These are phyloP conservation scores for Equus przewalskii DNA, from an alignment of 2,113 vertebrate species.

Conservation along the genomic window DNA sequence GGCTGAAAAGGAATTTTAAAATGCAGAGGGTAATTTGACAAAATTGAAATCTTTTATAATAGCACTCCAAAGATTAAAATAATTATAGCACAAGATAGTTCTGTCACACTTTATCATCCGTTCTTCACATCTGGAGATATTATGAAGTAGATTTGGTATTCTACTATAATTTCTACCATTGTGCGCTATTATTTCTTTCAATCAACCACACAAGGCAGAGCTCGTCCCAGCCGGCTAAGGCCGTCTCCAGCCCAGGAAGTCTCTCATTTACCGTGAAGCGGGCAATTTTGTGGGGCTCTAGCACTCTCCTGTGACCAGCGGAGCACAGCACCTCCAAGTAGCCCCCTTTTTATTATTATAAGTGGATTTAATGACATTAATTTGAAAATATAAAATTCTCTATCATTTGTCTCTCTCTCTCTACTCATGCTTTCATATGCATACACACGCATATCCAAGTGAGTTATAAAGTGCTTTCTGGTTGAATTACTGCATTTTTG, in stretches of 20 bases:
- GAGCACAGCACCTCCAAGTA: background rate
- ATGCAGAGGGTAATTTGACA: constrained; percentile 61
- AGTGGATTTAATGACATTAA: constrained; percentile 29
- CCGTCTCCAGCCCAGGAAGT: background rate
- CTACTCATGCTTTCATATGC: background rate
- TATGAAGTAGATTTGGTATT: constrained; percentile 50
- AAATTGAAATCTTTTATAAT: constrained; percentile 72
- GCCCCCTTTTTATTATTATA: background rate
- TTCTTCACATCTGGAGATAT: constrained; percentile 62
- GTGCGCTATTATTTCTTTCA: constrained; percentile 52
- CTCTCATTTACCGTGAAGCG: background rate
- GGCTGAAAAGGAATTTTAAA: constrained; percentile 61
- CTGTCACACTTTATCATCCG: constrained; percentile 51
- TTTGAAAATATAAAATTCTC: constrained; percentile 14
- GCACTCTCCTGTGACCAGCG: constrained; percentile 67
- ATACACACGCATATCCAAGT: background rate
- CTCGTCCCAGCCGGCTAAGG: constrained; percentile 15
- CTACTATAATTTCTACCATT: constrained; percentile 67
- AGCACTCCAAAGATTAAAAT: constrained; percentile 66
- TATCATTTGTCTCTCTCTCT: background rate
- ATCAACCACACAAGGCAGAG: constrained; percentile 1
- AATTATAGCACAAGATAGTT: constrained; percentile 61
- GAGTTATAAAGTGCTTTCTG: background rate
- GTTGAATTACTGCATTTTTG: background rate
- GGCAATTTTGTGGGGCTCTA: constrained; percentile 53